Evolutionary conservation across 2,113 vertebrate species (phyloP), one percentile per base, ranked within the genome.

Genomic region (Amphiprion percula): DNA sequence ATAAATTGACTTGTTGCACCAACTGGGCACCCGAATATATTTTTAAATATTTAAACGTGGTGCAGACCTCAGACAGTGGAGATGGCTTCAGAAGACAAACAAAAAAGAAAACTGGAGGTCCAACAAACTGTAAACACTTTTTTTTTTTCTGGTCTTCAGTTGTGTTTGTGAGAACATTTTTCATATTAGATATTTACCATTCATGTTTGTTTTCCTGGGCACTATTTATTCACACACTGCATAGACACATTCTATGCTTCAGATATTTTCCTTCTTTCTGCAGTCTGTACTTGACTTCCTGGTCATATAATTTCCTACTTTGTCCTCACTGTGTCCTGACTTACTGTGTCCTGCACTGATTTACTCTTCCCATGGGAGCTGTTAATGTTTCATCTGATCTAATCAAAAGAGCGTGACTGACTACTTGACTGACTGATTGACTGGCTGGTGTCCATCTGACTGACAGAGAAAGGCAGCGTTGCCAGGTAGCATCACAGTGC

Each of bases 401-500:
- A 74, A 88, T 80, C 77, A 81, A 46, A 41, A 15, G 41, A 75
- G 75, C 2, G 49, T 80, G 74, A 79, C 59, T 67, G 69, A 75
- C 65, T 87, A 62, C 77, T 37, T 74, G 77, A 83, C 49, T 9
- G 82, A n/a, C 68, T 70, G 55, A 58, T 66, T 79, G 80, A 84
- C 39, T 58, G 55, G 56, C 67, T 47, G 74, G 56, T 64, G 81
- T 68, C 64, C 15, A 28, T 64, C 66, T 44, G 74, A 68, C n/a
- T 63, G 82, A 67, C 41, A 30, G 60, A 82, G 66, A 58, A 50
- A 54, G 44, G 68, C n/a, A 58, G 15, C 17, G 87, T 88, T 89
- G 90, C 85, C 79, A 58, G 76, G 84, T 88, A 85, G 86, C 83
- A 2, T 81, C 74, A 60, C 68, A 80, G 59, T 8, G 66, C 76